Percentiles rank a stretch among this genome's conserved stretches.
These are phyloP conservation scores for Gobiocypris rarus DNA, from an alignment of 2,113 vertebrate genomes.

Conservation along the genomic window DNA sequence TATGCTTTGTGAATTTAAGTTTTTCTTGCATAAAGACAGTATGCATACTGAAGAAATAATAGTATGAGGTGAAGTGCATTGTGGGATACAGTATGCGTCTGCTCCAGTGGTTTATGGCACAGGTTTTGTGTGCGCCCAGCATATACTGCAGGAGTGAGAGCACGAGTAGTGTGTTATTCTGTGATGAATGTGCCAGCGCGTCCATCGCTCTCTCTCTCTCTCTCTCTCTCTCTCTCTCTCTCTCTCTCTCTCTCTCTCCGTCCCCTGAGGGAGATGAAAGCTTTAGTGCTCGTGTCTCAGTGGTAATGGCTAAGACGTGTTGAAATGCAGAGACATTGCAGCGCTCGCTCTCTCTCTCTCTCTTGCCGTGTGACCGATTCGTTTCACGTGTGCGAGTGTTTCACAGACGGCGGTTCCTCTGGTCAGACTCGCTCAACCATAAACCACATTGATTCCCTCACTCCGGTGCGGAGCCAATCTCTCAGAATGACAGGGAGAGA, in stretches of 20 bases:
- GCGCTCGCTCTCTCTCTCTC: not conserved
- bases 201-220: not conserved
- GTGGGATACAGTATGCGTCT: not conserved
- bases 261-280: constrained; percentile 65
- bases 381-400: not conserved
- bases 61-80: not conserved
- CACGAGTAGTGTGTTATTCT: not conserved
- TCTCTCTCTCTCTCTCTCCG: not conserved
- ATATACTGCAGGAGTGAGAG: not conserved
- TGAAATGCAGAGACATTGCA: constrained; percentile 2
- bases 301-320: constrained; percentile 71
- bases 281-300: constrained; percentile 61
- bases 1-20: not conserved
- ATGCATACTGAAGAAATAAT: not conserved
- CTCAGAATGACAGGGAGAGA: not conserved
- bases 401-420: not conserved
- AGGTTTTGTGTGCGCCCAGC: not conserved
- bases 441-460: not conserved
- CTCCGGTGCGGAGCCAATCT: not conserved
- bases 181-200: not conserved
- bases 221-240: not conserved
- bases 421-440: not conserved
- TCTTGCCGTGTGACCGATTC: not conserved
- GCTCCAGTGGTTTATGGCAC: not conserved
- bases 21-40: not conserved